phyloP scores from a whole-genome alignment of 2,888 invertebrate genomes.

The Selenia dentaria region DNA sequence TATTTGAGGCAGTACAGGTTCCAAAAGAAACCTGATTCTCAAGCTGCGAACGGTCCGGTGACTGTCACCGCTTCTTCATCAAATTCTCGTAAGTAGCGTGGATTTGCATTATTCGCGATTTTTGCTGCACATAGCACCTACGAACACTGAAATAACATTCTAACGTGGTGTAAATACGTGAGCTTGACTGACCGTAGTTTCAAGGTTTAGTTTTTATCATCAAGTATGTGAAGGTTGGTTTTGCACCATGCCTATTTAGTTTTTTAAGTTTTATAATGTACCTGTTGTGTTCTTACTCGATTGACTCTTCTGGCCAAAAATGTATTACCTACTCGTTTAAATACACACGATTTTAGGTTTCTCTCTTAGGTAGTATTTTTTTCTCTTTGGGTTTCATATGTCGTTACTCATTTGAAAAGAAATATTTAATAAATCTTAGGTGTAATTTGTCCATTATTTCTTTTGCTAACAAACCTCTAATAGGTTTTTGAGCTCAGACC shows the following conservation, averaged over 20 bases:
- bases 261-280: not conserved
- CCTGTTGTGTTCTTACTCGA: no score
- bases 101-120: slow-evolving; percentile 11
- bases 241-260: not conserved
- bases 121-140: slow-evolving; percentile 27
- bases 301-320: no score
- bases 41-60: slow-evolving; percentile 60
- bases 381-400: no score
- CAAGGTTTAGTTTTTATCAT: slow-evolving; percentile 44
- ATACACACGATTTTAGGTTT: no score
- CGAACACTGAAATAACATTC: slow-evolving; percentile 40
- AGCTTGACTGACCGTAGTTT: slow-evolving; percentile 49
- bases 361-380: no score
- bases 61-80: slow-evolving; percentile 64
- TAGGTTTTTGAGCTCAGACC: no score
- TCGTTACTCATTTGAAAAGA: no score
- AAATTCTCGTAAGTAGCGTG: slow-evolving; percentile 66
- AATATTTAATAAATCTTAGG: no score
- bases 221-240: slow-evolving; percentile 10
- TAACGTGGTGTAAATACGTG: slow-evolving; percentile 23
- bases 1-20: slow-evolving; percentile 88
- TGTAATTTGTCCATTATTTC: no score
- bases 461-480: no score
- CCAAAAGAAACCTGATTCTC: slow-evolving; percentile 84
- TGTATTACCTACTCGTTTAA: no score